These are phyloP conservation scores for Caenorhabditis parvicauda DNA, from an alignment of 2,888 invertebrate species.

Conservation along the genomic window DNA sequence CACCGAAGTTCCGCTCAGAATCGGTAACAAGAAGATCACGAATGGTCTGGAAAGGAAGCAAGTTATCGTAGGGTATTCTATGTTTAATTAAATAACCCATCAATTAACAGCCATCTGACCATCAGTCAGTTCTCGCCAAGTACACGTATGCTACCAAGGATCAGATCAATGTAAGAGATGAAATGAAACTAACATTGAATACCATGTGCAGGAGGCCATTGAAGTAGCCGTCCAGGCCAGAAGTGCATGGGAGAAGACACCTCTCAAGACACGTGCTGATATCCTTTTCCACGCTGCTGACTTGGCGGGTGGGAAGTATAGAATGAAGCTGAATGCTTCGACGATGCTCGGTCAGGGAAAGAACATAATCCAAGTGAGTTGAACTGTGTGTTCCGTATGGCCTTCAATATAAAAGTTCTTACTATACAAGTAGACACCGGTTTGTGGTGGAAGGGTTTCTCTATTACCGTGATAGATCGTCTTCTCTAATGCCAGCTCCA, in stretches of 20 bases:
- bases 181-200: background rate
- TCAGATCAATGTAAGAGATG: constrained; percentile 70
- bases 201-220: constrained; percentile 25
- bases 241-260: constrained; percentile 82
- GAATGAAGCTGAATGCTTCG: constrained; percentile 85
- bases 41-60: constrained; percentile 70
- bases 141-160: constrained; percentile 86
- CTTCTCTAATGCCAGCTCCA: no score
- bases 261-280: constrained; percentile 74
- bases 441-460: no score
- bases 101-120: constrained; percentile 81
- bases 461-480: no score
- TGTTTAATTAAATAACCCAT: background rate
- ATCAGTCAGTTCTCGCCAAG: constrained; percentile 81
- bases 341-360: constrained; percentile 97
- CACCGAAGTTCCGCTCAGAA: constrained; percentile 90
- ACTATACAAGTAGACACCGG: no score
- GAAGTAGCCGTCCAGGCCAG: constrained; percentile 75
- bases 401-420: no score
- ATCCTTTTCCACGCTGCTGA: constrained; percentile 82
- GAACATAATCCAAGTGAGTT: constrained; percentile 69
- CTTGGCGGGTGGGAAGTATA: constrained; percentile 81
- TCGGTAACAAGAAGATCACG: constrained; percentile 78
- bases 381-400: no score
- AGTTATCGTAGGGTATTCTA: constrained; percentile 69